Base-by-base conservation (phyloP, 2,797 vertebrate species). In the Danio kyathit region DNA sequence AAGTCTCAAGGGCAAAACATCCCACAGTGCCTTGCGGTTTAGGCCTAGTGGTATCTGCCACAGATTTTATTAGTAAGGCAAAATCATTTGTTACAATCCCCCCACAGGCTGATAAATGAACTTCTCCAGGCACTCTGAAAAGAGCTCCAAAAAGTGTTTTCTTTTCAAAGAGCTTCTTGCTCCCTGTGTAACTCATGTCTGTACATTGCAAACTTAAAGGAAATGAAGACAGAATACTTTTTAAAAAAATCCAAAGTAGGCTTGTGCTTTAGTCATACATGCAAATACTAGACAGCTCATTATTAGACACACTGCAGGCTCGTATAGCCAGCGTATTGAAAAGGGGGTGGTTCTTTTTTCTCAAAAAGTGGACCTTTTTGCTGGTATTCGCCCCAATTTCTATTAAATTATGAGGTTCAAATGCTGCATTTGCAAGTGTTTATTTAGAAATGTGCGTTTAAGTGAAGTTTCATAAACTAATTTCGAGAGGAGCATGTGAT, bases 61-160 rank as follows among this genome's bases (percentile, higher is more conserved):
- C 69, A 84, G 86, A 90, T 89, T 89, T 88, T 88, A 90, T 91
- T 88, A 91, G 90, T 85, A 88, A 89, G 85, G 88, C 82, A 84
- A 90, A 87, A 87, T 78, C 81, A 87, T 90, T 91, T 87, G 87
- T 88, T 67, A 60, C 69, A 38, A 52, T 29, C 41, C n/a, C 11
- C 87, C 46, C 82, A 82, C 80, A 80, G 66, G 74, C 70, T 85
- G 85, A 85, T 83, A 79, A 84, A 84, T 82, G 83, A 87, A 89
- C 86, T 90, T 90, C 88, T 87, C 85, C 82, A 89, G 88, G 88
- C 86, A 88, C 87, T 86, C 87, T 88, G 77, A 82, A 84, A 80
- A 60, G 16, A 59, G 11, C 11, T 46, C 17, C 17, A 49, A 66
- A 76, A 66, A 49, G 43, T 67, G 16, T 61, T 75, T 75, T 49